Evolutionary conservation across 2,888 invertebrate species (phyloP).

Genomic region (Brenthis ino): DNA sequence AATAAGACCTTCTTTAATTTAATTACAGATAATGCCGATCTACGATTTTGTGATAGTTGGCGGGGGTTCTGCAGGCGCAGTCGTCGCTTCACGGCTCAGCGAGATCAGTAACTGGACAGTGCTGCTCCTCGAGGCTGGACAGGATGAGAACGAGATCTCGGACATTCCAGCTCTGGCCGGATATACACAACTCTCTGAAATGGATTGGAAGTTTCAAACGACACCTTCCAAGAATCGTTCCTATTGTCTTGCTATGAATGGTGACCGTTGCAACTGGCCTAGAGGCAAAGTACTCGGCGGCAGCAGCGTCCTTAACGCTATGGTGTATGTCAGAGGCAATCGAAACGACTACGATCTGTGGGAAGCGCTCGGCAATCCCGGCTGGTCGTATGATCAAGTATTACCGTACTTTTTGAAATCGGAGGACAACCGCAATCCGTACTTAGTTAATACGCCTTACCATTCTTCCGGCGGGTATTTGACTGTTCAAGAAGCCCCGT

Average conservation of each 20-base stretch:
- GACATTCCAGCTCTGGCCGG: conserved; percentile 93
- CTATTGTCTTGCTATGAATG: conserved; percentile 94
- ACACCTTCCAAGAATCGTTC: conserved; percentile 88
- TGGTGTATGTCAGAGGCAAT: conserved; percentile 96
- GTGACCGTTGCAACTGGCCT: conserved; percentile 94
- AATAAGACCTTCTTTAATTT: conserved; percentile 16
- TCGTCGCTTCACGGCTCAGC: conserved; percentile 91
- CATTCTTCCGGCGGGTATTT: conserved; percentile 90
- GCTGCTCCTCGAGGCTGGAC: conserved; percentile 92
- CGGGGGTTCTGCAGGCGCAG: conserved; percentile 94
- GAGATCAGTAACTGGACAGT: conserved; percentile 92
- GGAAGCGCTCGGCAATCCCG: conserved; percentile 91
- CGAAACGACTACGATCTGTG: conserved; percentile 93
- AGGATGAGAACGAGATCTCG: conserved; percentile 93
- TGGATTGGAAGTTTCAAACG: conserved; percentile 97
- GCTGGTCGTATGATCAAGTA: conserved; percentile 93
- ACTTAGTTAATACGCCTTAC: conserved; percentile 87
- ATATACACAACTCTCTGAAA: conserved; percentile 91
- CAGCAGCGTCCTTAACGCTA: conserved; percentile 93
- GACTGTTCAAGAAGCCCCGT: conserved; percentile 92
- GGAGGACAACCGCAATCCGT: conserved; percentile 93
- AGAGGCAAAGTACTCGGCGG: conserved; percentile 96
- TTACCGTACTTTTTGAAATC: conserved; percentile 93
- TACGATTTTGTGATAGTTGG: conserved; percentile 95
- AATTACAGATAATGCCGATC: conserved; percentile 86